A percentile compares a stretch with the other conserved stretches of the same genome.
phyloP scores from a whole-genome alignment of 1,140 invertebrate genomes.

The Panagrolaimus sp. region DNA sequence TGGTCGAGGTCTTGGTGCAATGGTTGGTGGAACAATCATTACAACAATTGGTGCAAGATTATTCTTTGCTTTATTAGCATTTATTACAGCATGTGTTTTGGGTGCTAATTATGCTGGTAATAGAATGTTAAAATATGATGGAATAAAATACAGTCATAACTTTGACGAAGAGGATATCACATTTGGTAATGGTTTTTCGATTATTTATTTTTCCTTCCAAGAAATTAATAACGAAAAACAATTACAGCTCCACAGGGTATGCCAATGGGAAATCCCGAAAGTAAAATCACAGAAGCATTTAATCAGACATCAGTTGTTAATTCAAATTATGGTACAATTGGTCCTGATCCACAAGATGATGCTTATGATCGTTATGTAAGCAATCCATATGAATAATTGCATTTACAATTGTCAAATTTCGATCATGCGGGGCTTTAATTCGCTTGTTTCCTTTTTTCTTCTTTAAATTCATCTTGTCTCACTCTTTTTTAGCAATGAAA shows the following conservation, averaged over 20 bases:
- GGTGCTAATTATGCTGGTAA: slow-evolving; percentile 42
- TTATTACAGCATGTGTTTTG: slow-evolving; percentile 35
- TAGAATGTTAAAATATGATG: slow-evolving; percentile 37
- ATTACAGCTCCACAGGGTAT: slow-evolving; percentile 43
- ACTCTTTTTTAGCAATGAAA: too few relatives aligned
- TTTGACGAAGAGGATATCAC: slow-evolving; percentile 42
- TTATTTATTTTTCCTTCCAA: neutral
- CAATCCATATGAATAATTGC: slow-evolving; percentile 25
- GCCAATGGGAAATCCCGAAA: slow-evolving; percentile 37
- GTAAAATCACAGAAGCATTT: slow-evolving; percentile 47
- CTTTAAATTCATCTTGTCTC: too few relatives aligned
- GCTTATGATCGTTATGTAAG: slow-evolving; percentile 38
- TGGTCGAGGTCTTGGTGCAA: slow-evolving; percentile 45
- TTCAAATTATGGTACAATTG: slow-evolving; percentile 44
- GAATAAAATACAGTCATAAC: slow-evolving; percentile 37
- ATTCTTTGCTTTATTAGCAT: slow-evolving; percentile 37
- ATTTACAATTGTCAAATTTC: neutral
- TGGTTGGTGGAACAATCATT: slow-evolving; percentile 43
- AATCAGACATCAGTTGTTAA: slow-evolving; percentile 39
- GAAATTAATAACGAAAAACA: slow-evolving; percentile 15
- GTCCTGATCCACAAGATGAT: slow-evolving; percentile 33
- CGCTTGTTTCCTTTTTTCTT: too few relatives aligned
- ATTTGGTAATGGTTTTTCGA: slow-evolving; percentile 23
- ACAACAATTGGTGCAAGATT: slow-evolving; percentile 33
- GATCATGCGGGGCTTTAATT: too few relatives aligned